Conservation (phyloP, 1,140 invertebrate genomes). For the Pentalonia nigronervosa region DNA sequence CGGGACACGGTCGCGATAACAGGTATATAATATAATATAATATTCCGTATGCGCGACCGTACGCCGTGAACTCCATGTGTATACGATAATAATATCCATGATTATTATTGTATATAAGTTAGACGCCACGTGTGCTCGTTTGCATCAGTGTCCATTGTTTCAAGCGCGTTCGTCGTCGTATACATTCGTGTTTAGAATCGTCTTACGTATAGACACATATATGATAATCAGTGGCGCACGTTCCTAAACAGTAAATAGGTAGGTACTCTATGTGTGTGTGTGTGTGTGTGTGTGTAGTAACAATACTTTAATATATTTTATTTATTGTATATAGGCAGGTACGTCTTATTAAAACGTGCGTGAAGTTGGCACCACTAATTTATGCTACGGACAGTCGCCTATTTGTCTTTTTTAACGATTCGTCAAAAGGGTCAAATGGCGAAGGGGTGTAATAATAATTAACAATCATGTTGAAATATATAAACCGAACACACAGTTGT, state of each 20-base stretch:
- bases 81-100: not conserved
- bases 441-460: too few species aligned
- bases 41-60: not conserved
- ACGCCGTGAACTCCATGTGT: not conserved
- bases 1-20: not conserved
- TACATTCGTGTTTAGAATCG: not conserved
- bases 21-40: not conserved
- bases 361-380: too few species aligned
- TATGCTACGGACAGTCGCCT: too few species aligned
- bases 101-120: not conserved
- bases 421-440: too few species aligned
- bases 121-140: not conserved
- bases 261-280: not conserved
- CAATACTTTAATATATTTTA: too few species aligned
- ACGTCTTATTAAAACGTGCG: too few species aligned
- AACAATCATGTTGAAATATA: too few species aligned
- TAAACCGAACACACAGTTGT: too few species aligned
- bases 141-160: not conserved
- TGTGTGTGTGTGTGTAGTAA: not conserved
- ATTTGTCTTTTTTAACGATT: too few species aligned
- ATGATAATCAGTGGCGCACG: conserved; percentile 6
- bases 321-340: too few species aligned
- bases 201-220: not conserved
- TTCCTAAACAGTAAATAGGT: not conserved
- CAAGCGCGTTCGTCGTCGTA: not conserved